phyloP scores from a whole-genome alignment of 2,113 vertebrate species.

The Sturnira hondurensis region DNA sequence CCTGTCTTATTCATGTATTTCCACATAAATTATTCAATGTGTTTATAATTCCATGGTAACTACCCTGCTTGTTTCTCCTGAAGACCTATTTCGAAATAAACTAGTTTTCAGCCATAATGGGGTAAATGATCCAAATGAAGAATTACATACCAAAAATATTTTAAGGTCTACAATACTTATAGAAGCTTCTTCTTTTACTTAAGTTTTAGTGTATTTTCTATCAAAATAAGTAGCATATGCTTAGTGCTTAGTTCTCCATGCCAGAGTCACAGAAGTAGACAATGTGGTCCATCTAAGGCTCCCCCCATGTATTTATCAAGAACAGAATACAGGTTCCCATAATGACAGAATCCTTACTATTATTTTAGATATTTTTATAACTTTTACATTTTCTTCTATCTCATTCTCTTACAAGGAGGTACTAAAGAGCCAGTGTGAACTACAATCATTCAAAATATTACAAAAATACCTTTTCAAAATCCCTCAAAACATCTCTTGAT shows the following conservation, averaged over 20 bases:
- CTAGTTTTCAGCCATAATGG: not conserved
- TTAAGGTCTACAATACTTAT: not conserved
- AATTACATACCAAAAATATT: not conserved
- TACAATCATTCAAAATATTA: not conserved
- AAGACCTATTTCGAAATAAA: not conserved
- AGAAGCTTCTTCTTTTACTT: not conserved
- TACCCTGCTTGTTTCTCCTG: not conserved
- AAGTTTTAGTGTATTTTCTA: not conserved
- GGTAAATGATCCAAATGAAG: not conserved
- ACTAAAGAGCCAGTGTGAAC: not conserved
- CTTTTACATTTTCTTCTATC: not conserved
- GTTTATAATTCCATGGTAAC: not conserved
- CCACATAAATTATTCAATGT: not conserved
- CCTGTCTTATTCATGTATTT: not conserved
- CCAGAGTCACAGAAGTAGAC: not conserved
- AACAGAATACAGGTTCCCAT: accelerated
- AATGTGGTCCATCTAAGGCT: not conserved
- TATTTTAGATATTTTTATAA: not conserved
- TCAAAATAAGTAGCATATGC: not conserved
- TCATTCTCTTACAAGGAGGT: not conserved
- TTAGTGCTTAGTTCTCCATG: not conserved
- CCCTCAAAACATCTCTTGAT: not conserved
- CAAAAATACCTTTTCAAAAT: not conserved
- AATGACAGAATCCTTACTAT: not conserved
- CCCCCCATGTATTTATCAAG: not conserved